Conservation (phyloP, 2,888 invertebrate species). For the Pemphredon lugubris region DNA sequence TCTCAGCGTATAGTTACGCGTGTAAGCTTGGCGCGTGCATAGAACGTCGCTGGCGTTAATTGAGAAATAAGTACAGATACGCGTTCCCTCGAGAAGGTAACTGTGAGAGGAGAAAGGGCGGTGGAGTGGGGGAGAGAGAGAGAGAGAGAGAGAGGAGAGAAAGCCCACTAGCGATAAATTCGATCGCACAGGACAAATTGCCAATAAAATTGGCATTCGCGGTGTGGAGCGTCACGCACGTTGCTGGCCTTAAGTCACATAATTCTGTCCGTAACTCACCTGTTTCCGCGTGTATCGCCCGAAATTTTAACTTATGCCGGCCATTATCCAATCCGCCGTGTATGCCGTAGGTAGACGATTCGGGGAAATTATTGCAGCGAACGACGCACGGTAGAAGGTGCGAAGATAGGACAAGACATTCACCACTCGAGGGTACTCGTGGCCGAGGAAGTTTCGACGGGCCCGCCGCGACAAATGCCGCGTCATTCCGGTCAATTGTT, state of each 20-base stretch:
- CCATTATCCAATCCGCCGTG: conserved; percentile 67
- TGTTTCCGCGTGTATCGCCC: conserved; percentile 73
- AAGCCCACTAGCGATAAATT: conserved; percentile 64
- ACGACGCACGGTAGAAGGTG: conserved; percentile 26
- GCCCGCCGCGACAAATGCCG: background rate
- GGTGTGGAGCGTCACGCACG: conserved; percentile 48
- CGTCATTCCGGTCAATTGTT: conserved; percentile 39
- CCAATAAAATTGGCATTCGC: conserved; percentile 68
- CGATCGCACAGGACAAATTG: conserved; percentile 71
- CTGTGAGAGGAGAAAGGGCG: too few species aligned
- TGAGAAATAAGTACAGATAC: conserved; percentile 66
- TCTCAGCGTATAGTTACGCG: too few species aligned
- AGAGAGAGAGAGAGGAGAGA: background rate
- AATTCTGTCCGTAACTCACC: conserved; percentile 74
- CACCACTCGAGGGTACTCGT: conserved; percentile 21
- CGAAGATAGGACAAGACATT: conserved; percentile 52
- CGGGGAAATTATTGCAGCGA: conserved; percentile 48
- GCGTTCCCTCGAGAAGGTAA: conserved; percentile 26
- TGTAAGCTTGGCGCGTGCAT: too few species aligned
- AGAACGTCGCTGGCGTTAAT: conserved; percentile 53
- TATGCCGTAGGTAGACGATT: conserved; percentile 12
- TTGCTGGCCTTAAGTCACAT: conserved; percentile 67
- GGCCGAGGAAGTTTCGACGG: conserved; percentile 44
- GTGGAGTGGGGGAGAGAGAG: background rate
- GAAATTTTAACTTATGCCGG: conserved; percentile 75